Conservation (phyloP, 2,888 invertebrate species). For the Macrophya alboannulata region DNA sequence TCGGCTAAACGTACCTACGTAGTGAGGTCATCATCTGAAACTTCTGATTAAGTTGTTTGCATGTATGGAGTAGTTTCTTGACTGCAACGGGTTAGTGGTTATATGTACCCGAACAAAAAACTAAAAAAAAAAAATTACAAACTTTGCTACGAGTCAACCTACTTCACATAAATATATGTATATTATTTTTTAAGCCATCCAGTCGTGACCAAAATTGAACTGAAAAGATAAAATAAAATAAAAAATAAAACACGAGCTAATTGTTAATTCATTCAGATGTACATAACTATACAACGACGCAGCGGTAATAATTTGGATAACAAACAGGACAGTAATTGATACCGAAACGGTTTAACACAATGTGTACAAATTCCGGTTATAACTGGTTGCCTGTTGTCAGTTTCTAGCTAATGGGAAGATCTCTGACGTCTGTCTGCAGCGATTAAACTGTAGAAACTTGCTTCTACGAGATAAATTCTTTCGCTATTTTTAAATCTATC, state of each 20-base stretch:
- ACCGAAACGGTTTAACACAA: constrained; percentile 31
- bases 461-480: constrained; percentile 1
- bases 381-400: constrained; percentile 35
- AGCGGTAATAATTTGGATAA: constrained; percentile 27
- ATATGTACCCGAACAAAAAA: background rate
- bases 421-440: constrained; percentile 2
- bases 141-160: background rate
- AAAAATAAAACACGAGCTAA: background rate
- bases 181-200: background rate
- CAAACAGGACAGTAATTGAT: constrained; percentile 51
- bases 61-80: background rate
- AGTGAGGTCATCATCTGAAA: constrained; percentile 39
- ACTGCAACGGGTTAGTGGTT: constrained; percentile 10
- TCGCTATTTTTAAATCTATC: constrained; percentile 19
- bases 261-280: background rate
- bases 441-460: constrained; percentile 26
- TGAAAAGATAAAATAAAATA: background rate
- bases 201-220: background rate
- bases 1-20: constrained; percentile 31
- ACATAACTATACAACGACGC: background rate
- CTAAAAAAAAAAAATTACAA: background rate
- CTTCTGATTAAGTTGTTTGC: constrained; percentile 28
- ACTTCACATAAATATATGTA: background rate
- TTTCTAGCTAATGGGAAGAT: constrained; percentile 2
- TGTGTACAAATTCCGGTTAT: constrained; percentile 45